phyloP scores from a whole-genome alignment of 92 coral and sea anemone species.

The Pocillopora grandis region DNA sequence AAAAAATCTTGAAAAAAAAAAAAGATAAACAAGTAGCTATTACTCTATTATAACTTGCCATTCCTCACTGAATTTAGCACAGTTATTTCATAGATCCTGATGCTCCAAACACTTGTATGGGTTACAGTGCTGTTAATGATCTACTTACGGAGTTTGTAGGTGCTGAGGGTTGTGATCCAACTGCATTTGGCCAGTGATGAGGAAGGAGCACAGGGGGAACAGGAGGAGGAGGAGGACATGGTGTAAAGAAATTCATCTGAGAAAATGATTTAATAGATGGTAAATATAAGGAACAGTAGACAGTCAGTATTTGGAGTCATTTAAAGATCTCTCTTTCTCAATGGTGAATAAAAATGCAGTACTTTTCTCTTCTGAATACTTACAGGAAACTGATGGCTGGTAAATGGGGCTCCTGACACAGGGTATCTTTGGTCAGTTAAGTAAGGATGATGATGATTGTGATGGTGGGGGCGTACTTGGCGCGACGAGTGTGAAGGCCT shows the following conservation, averaged over 20 bases:
- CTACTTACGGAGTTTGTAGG: slow-evolving; percentile 3
- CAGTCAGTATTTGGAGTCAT: no score
- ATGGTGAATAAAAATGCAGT: no score
- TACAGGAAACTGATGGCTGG: slow-evolving; percentile 27
- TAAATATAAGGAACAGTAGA: background rate
- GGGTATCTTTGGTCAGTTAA: slow-evolving; percentile 24
- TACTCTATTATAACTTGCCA: no score
- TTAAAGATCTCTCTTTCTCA: no score
- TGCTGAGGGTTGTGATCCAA: slow-evolving; percentile 24
- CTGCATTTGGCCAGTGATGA: slow-evolving; percentile 27
- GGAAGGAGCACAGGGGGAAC: slow-evolving; percentile 24
- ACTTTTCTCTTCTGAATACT: background rate
- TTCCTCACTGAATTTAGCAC: no score
- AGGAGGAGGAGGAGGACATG: slow-evolving; percentile 31
- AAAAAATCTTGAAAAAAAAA: no score
- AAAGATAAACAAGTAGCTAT: no score
- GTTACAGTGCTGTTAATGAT: background rate
- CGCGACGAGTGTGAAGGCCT: slow-evolving; percentile 23
- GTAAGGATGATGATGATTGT: slow-evolving; percentile 33
- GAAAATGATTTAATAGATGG: background rate
- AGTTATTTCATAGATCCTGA: no score
- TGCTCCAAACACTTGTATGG: no score
- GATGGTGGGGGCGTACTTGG: slow-evolving; percentile 20
- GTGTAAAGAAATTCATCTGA: slow-evolving; percentile 24
- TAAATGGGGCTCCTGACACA: slow-evolving; percentile 6